phyloP scores from a whole-genome alignment of 2,888 invertebrate species.

The Actias luna region DNA sequence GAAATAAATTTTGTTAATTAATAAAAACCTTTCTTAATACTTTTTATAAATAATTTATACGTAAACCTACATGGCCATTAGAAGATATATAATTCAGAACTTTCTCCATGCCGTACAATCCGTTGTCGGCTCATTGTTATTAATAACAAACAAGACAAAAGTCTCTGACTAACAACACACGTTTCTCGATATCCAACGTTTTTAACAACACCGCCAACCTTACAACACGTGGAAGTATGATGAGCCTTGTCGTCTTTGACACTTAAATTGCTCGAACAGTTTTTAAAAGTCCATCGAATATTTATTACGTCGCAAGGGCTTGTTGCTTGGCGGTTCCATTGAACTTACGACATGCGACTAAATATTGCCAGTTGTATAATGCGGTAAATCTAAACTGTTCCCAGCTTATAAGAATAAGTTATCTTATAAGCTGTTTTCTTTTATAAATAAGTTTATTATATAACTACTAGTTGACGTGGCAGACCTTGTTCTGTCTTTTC shows the following conservation, averaged over 20 bases:
- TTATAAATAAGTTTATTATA: no score
- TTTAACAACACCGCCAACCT: slow-evolving; percentile 38
- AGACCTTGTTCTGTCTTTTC: no score
- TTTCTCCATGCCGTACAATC: slow-evolving; percentile 39
- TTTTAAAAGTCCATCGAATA: slow-evolving; percentile 32
- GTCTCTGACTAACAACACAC: slow-evolving; percentile 65
- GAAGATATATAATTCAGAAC: no score
- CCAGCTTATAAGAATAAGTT: not conserved
- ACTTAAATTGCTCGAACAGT: slow-evolving; percentile 40
- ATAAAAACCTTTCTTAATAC: not conserved
- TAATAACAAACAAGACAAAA: slow-evolving; percentile 77
- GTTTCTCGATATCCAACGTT: slow-evolving; percentile 45
- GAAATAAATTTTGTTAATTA: not conserved
- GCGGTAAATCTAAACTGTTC: not conserved
- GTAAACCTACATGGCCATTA: no score
- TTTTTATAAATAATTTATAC: no score
- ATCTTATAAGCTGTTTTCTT: no score
- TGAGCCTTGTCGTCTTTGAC: slow-evolving; percentile 33
- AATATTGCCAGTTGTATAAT: not conserved
- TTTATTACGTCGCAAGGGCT: slow-evolving; percentile 29
- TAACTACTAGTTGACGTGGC: no score
- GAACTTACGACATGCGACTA: not conserved
- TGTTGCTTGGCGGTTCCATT: not conserved
- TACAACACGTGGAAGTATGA: slow-evolving; percentile 47
- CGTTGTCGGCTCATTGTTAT: slow-evolving; percentile 59